Base-by-base conservation (phyloP, 2,113 vertebrate species). In the Peromyscus polionotus region DNA sequence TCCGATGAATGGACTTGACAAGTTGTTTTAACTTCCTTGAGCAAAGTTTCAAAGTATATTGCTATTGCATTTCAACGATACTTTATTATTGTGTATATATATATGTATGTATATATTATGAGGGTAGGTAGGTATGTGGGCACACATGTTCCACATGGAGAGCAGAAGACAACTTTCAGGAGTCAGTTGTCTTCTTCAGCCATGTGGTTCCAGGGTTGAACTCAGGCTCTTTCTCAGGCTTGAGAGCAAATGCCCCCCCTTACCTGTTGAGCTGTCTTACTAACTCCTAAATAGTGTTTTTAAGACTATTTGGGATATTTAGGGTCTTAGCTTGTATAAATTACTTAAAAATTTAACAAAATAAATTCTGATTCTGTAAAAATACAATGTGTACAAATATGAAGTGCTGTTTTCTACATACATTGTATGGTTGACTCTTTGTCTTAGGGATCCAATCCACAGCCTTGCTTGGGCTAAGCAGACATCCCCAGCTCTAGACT, bases 1-100 rank as follows among this genome's bases (percentile, higher is more conserved):
- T 75, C 45, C 54, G 24, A 48, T 89, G 63, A 96, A 45, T 72
- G 91, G 19, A 92, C 88, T 87, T 65, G 86, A 67, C 61, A 93
- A 45, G 87, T 80, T 75, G 19, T 93, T 75, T 39, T 93, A 84
- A 28, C 26, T 65, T 65, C 63, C 63, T 65, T 65, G 8, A 65
- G 24, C 63, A 65, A 65, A 28, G 63, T 65, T 65, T 24, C 63
- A 65, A 65, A 65, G 63, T 65, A 26, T 65, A 65, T 28, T 28
- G 65, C 28, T 67, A 33, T 31, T 12, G 28, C 65, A 67, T 67
- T 67, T 67, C 28, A 67, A 4, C 11, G 11, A 67, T 67, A 31
- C 28, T 31, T 81, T 81, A 57, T 36, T 16, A 54, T 33, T 80
- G 48, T 80, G 31, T 54, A 11, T 54, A 48, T 77, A 9, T 81